Conservation (phyloP, 2,888 invertebrate species). For the Dexiosoma caninum region DNA sequence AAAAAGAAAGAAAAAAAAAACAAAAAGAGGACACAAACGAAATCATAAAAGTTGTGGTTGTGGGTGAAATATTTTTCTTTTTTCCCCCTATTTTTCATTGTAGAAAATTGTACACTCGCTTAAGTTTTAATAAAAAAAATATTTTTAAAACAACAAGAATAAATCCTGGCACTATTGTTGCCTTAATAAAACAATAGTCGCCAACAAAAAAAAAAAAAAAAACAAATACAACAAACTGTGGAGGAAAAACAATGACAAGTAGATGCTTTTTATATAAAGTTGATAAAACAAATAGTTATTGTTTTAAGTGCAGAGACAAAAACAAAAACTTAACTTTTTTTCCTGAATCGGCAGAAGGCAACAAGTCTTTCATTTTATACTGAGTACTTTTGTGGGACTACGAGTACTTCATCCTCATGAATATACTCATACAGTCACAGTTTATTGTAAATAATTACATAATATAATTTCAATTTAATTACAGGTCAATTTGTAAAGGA, state of each 20-base stretch:
- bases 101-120: conserved; percentile 53
- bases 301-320: conserved; percentile 54
- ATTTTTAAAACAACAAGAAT: conserved; percentile 7
- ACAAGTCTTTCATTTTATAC: conserved; percentile 51
- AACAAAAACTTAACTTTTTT: neutral
- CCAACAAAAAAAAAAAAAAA: neutral
- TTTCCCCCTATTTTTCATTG: conserved; percentile 42
- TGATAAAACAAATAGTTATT: conserved; percentile 62
- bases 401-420: neutral
- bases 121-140: conserved; percentile 37
- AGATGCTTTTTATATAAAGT: conserved; percentile 62
- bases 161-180: conserved; percentile 44
- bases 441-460: conserved; percentile 10
- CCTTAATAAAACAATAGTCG: conserved; percentile 23
- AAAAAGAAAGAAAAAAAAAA: conserved; percentile 4
- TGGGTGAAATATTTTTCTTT: neutral
- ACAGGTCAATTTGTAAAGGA: conserved; percentile 26
- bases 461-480: conserved; percentile 39
- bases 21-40: conserved; percentile 19
- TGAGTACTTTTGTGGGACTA: neutral
- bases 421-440: neutral
- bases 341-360: conserved; percentile 45
- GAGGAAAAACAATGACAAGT: conserved; percentile 55
- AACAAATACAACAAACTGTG: neutral
- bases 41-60: conserved; percentile 43